Conservation (phyloP, 2,113 vertebrate genomes). For the Casuarius casuarius region DNA sequence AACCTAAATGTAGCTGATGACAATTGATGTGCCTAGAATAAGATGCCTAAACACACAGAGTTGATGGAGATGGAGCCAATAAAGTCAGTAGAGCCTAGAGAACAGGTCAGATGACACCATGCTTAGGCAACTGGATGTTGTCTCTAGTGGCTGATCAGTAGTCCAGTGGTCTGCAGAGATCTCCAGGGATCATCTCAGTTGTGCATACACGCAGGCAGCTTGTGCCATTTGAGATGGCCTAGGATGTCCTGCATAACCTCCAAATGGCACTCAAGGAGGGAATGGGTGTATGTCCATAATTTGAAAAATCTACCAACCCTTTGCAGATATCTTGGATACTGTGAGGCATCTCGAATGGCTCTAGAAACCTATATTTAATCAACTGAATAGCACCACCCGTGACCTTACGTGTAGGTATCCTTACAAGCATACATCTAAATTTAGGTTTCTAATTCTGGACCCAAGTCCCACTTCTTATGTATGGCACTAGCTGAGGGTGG, state of each 20-base stretch:
- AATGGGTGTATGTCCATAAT: rapidly evolving
- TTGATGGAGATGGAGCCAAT: not conserved
- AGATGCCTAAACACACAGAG: not conserved
- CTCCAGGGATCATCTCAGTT: not conserved
- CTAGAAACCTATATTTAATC: not conserved
- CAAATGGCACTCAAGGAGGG: not conserved
- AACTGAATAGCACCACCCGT: not conserved
- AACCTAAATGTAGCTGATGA: not conserved
- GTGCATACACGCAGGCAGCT: rapidly evolving
- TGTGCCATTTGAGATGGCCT: not conserved
- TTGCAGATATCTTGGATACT: not conserved
- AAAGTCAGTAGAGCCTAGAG: not conserved
- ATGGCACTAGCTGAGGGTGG: rapidly evolving
- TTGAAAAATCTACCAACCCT: not conserved
- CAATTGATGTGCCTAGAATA: not conserved
- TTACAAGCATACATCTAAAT: not conserved
- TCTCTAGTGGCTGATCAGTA: not conserved
- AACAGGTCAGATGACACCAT: not conserved
- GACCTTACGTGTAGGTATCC: not conserved
- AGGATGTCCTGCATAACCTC: not conserved
- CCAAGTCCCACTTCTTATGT: not conserved
- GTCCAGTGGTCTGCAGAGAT: not conserved
- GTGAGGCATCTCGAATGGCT: not conserved
- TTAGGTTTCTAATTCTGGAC: not conserved
- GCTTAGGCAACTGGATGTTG: not conserved